Evolutionary conservation across 2,888 invertebrate genomes (phyloP).

Genomic region (Ceraclea dissimilis): DNA sequence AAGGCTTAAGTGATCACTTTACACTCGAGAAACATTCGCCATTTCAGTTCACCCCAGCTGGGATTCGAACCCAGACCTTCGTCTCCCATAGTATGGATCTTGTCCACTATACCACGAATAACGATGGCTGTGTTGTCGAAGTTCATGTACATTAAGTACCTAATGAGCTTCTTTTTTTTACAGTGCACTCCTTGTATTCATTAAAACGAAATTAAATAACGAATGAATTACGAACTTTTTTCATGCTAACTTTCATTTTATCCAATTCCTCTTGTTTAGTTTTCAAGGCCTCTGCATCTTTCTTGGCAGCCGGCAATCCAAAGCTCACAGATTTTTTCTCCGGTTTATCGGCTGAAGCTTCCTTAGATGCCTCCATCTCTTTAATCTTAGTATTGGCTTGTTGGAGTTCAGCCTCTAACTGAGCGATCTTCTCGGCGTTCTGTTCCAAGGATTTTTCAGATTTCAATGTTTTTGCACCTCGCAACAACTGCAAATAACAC

Average conservation of each 20-base stretch:
- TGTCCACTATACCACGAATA: too few relatives aligned
- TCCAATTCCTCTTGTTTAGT: slow-evolving; percentile 46
- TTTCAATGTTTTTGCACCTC: slow-evolving; percentile 47
- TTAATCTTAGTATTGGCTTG: slow-evolving; percentile 52
- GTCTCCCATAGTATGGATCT: too few relatives aligned
- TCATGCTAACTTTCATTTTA: slow-evolving; percentile 48
- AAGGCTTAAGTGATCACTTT: too few relatives aligned
- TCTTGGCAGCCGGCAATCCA: slow-evolving; percentile 38
- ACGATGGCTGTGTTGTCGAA: too few relatives aligned
- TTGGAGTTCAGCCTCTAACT: slow-evolving; percentile 55
- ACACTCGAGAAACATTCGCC: too few relatives aligned
- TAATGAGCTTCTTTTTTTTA: too few relatives aligned
- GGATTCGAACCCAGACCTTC: too few relatives aligned
- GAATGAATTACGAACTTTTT: slow-evolving; percentile 35
- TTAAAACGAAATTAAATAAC: too few relatives aligned
- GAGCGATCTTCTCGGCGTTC: slow-evolving; percentile 52
- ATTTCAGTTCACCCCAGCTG: too few relatives aligned
- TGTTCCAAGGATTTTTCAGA: slow-evolving; percentile 50
- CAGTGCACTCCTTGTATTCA: too few relatives aligned
- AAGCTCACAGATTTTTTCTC: slow-evolving; percentile 47
- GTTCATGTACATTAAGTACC: too few relatives aligned
- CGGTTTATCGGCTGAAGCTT: slow-evolving; percentile 41
- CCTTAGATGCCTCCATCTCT: slow-evolving; percentile 44
- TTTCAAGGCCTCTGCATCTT: slow-evolving; percentile 42
- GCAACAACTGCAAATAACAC: slow-evolving; percentile 40